Evolutionary conservation across 2,797 vertebrate genomes (phyloP), one percentile per base, ranked within the genome.

Genomic region (Atherinosoma microstoma): DNA sequence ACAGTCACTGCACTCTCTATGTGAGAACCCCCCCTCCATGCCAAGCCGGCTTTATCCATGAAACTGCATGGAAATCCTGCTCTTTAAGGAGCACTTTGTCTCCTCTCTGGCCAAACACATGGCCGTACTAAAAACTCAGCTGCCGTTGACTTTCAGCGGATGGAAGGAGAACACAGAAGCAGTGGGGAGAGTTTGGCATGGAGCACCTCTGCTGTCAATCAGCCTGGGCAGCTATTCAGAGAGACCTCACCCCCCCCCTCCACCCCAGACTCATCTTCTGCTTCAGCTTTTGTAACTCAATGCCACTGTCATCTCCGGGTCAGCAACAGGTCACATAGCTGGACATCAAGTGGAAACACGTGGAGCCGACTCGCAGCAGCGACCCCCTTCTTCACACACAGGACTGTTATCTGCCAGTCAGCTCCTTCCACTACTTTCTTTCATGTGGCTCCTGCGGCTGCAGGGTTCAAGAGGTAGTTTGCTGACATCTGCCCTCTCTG

Each of bases 261-360:
- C 64, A 68, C 54, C 47, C 34, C 71, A 16, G 38, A 58, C 84
- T 76, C 83, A 67, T 77, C 73, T 67, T 34, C 67, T 12, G 60
- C 72, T 24, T 42, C 58, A 54, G 80, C 82, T 88, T 90, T 88
- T 91, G 91, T 86, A 93, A 93, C 84, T 83, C 75, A 81, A 93
- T 42, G 60, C 84, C 84, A 90, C 85, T 86, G 91, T 91, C 91
- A 88, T 89, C 80, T 85, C 84, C 22, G 58, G 92, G 93, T 95
- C 94, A 93, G 75, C 30, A 74, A 42, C 8, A 57, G 93, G 94
- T 93, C 93, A 92, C 83, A 75, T 86, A 92, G 92, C 89, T 88
- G 86, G 84, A 87, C 75, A 56, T 75, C 59, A 16, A 29, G 54
- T 57, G 77, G 82, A 86, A 83, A 58, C 78, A 78, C 83, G 64